Base-by-base conservation (phyloP, 2,797 vertebrate species). In the Myripristis murdjan region DNA sequence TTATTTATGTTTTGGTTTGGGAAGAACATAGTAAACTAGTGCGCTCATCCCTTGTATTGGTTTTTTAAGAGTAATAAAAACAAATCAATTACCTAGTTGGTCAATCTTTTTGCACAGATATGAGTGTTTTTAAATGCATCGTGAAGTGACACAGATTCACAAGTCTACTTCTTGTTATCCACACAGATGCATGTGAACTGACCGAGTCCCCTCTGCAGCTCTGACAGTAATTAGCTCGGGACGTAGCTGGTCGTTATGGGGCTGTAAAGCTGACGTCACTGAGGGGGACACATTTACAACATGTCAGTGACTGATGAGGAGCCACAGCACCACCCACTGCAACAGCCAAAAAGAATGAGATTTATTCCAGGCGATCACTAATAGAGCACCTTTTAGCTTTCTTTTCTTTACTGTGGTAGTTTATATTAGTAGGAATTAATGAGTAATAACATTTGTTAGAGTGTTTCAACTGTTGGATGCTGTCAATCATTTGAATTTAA, bases 171-270 rank as follows among this genome's bases (percentile, higher is more conserved):
- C 15, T n/a, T 43, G 15, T 16, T 43, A 5, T 16, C 8, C 41
- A 43, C 16, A n/a, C 14, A 43, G 41, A 43, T 43, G 41, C 12
- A 43, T 15, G 41, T 43, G 16, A 2, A 39, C 39, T 39, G 37
- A 35, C 35, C 10, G 9, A 16, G 20, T 24, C 18, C 43, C 48
- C 67, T 87, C 86, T 44, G 28, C 82, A 86, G 87, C 85, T 89
- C 75, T 28, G 56, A 68, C 35, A 39, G 55, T 39, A 35, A 78
- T 52, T 75, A 79, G 73, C 60, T 51, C 46, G 48, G 71, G 81
- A 46, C 28, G 61, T 72, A 82, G 75, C 62, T 81, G n/a, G 10
- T 75, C 71, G 54, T 70, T 73, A 81, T 52, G 39, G 31, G 78
- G 77, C 49, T 46, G 28, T 75, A 80, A 82, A 78, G 8, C 26